Conservation (phyloP, 2,797 vertebrate genomes). For the Clarias laeviceps region DNA sequence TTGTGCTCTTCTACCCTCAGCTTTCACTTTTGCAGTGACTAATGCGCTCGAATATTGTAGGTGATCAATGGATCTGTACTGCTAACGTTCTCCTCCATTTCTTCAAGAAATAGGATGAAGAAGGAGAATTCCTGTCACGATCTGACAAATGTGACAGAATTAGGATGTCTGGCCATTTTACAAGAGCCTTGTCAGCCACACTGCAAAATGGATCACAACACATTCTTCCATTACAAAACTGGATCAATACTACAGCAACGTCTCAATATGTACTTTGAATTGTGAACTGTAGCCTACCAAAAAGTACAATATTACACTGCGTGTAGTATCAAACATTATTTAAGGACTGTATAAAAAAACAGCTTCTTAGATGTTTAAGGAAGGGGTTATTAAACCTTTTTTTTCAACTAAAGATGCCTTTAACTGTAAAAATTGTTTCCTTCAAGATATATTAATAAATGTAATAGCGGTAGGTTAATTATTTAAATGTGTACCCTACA, state of each 20-base stretch:
- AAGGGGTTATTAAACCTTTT: background rate
- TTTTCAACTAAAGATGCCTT: background rate
- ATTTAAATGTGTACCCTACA: background rate
- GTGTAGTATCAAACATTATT: background rate
- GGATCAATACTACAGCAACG: conserved; percentile 41
- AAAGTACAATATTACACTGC: conserved; percentile 11
- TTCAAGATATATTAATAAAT: background rate
- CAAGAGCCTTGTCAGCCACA: conserved; percentile 27
- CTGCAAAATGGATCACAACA: conserved; percentile 43
- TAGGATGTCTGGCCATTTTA: conserved; percentile 47
- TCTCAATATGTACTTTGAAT: conserved; percentile 44
- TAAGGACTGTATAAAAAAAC: background rate
- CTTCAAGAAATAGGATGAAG: conserved; percentile 43
- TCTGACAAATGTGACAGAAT: conserved; percentile 51
- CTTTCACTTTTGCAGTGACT: conserved; percentile 42
- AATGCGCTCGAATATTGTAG: conserved; percentile 59
- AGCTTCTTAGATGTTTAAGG: background rate
- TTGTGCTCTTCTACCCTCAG: conserved; percentile 27
- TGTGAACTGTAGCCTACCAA: conserved; percentile 9
- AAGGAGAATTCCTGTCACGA: conserved; percentile 39
- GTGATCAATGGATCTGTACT: conserved; percentile 66
- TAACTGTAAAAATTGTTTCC: background rate
- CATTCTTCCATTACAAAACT: conserved; percentile 42
- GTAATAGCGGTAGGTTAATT: background rate
- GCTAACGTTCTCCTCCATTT: conserved; percentile 42